Conservation (phyloP, 2,113 vertebrate species). For the Azemiops feae region DNA sequence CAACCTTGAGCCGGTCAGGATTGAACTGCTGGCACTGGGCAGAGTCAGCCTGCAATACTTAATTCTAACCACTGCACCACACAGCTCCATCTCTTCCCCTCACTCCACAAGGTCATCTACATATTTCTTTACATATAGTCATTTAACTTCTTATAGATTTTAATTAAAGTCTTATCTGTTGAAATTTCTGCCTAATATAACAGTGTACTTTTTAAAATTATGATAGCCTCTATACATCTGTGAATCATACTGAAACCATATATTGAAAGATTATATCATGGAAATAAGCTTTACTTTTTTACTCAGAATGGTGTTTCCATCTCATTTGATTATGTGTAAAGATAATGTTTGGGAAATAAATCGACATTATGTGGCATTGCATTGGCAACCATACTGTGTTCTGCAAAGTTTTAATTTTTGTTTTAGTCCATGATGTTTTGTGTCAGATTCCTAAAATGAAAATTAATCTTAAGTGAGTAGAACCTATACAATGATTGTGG, state of each 20-base stretch:
- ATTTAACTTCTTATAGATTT: neutral
- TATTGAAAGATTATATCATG: neutral
- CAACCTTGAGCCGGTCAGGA: neutral
- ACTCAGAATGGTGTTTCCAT: neutral
- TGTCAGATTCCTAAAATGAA: neutral
- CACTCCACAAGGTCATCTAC: neutral
- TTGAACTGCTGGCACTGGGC: neutral
- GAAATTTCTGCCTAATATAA: neutral
- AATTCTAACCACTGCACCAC: neutral
- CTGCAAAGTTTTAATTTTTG: neutral
- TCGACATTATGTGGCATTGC: neutral
- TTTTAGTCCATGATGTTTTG: neutral
- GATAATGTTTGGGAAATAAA: neutral
- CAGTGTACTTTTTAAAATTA: neutral
- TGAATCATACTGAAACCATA: neutral
- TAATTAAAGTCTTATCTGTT: neutral
- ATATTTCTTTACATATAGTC: neutral
- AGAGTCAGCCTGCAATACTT: neutral
- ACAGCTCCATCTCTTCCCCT: neutral
- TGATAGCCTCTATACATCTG: neutral
- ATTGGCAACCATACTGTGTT: neutral
- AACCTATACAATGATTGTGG: neutral
- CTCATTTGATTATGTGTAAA: neutral
- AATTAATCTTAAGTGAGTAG: neutral
- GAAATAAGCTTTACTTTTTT: neutral